phyloP scores from a whole-genome alignment of 2,888 invertebrate species.

The Penaeus monodon region DNA sequence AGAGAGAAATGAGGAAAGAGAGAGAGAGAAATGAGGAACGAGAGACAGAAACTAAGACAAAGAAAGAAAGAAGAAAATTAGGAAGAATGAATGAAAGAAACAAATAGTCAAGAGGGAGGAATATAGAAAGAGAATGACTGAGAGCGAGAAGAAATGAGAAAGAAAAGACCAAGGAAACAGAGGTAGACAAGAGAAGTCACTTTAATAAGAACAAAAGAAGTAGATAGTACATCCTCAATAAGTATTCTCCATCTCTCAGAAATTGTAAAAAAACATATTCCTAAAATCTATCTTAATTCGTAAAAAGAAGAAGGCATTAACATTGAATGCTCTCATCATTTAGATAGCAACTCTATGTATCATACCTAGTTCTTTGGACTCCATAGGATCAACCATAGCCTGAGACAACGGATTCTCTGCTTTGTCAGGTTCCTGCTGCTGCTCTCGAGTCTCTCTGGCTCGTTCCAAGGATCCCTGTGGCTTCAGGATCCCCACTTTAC shows the following conservation, averaged over 20 bases:
- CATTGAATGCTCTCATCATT: too few species aligned
- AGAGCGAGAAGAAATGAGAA: not conserved
- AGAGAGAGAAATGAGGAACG: too few species aligned
- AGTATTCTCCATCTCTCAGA: not conserved
- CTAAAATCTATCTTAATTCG: too few species aligned
- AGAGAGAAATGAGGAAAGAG: too few species aligned
- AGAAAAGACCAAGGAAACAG: not conserved
- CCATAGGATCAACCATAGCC: constrained; percentile 3
- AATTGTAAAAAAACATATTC: not conserved
- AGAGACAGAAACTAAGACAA: not conserved
- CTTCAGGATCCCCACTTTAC: constrained; percentile 77
- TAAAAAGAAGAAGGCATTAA: too few species aligned
- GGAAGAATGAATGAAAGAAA: too few species aligned
- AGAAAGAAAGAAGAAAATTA: too few species aligned
- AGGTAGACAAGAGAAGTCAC: not conserved
- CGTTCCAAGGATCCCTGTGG: constrained; percentile 81
- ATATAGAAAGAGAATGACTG: not conserved
- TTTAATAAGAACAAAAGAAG: not conserved
- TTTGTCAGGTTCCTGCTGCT: constrained; percentile 30
- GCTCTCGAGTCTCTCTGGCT: constrained; percentile 68
- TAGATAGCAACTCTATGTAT: constrained; percentile 14
- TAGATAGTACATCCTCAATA: not conserved
- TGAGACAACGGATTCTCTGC: not conserved
- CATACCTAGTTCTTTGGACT: constrained; percentile 5
- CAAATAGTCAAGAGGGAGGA: not conserved